These are phyloP conservation scores for Seladonia tumulorum DNA, from an alignment of 2,888 invertebrate genomes.

Conservation along the genomic window DNA sequence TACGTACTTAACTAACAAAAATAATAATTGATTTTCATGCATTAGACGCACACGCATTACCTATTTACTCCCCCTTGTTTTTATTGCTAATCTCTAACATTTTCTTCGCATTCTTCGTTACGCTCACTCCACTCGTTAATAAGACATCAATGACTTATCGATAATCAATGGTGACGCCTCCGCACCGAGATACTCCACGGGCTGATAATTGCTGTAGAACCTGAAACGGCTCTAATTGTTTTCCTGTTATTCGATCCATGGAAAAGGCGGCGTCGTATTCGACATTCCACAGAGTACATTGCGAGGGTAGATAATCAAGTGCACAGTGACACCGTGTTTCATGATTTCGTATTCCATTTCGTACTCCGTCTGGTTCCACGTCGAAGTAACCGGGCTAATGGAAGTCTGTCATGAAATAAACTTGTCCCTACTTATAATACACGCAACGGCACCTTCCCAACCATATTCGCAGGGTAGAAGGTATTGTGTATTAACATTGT, in stretches of 20 bases:
- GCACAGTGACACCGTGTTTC: background rate
- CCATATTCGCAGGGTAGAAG: constrained; percentile 11
- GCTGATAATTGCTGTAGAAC: background rate
- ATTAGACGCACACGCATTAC: no score
- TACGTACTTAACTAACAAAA: no score
- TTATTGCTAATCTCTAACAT: no score
- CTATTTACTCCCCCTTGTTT: no score
- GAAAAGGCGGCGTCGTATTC: background rate
- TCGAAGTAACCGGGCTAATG: constrained; percentile 33
- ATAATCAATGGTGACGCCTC: background rate
- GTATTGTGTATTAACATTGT: constrained; percentile 45
- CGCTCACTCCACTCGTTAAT: background rate
- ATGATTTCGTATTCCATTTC: background rate
- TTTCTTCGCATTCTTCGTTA: no score
- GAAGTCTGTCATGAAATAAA: constrained; percentile 50
- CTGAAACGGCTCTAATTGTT: background rate
- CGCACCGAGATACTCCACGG: background rate
- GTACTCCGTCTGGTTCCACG: background rate
- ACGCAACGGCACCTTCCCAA: constrained; percentile 32
- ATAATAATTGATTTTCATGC: no score
- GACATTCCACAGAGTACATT: background rate
- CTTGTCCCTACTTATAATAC: constrained; percentile 39
- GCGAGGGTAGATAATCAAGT: background rate
- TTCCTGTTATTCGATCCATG: background rate
- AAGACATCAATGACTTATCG: background rate